Base-by-base conservation (phyloP, 2,888 invertebrate genomes). In the Phortica okadai region DNA sequence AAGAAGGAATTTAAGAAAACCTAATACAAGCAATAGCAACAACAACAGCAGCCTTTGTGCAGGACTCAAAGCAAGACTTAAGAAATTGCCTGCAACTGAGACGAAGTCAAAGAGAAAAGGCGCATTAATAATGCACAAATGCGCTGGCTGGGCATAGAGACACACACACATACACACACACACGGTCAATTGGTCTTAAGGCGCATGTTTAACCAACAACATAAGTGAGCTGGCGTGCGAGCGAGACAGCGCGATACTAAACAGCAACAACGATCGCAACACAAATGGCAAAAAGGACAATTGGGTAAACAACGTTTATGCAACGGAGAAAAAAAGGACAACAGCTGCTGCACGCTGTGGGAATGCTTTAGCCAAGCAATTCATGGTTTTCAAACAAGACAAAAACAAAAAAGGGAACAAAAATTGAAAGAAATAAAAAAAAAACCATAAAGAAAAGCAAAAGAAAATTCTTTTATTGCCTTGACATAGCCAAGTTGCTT, bases 221-320 rank as follows among this genome's bases (percentile, higher is more conserved):
- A 59, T 7, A n/a, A 6, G 59, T 14, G 59, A n/a, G 1, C 7
- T 6, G 14, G 1, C 6, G 21, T 66, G 41, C 11, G 10, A 41
- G 42, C 41, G 41, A 11, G 5, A 33, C 0, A 6, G 66, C 14
- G 14, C 14, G 14, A 2, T 14, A 42, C 25, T 7, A 64, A 21
- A 7, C 25, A 64, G 11, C 10, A 45, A 50, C 10, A 45, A 50
- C 14, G 33, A 33, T 33, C 33, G 33, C 8, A 44, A 44, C 8
- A 50, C n/a, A 54, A 50, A 70, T 14, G 25, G 54, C 70, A 70
- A 70, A 70, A 70, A 70, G 70, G 70, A 70, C 70, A 50, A 70
- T 70, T 70, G 70, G 54, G 54, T 25, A 70, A 50, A 54, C 54
- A 70, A 70, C 41, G 42, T 59, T 66, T 42, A 54, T 54, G 59